A percentile compares a stretch with the other conserved stretches of the same genome.
Conservation (phyloP, 2,797 vertebrate genomes). For the Danio jaintianensis region DNA sequence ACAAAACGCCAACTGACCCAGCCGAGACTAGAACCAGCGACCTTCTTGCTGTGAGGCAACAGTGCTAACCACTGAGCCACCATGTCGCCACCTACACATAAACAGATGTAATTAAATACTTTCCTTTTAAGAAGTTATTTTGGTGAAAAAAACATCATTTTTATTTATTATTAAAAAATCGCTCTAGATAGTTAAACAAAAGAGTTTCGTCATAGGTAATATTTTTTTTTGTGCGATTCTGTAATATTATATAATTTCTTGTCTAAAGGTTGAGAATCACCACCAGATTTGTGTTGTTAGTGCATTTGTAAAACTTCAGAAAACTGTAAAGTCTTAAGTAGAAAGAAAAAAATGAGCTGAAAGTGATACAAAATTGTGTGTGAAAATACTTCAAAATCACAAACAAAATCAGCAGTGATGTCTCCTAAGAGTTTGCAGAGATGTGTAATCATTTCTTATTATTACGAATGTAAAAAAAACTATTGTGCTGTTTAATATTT, state of each 20-base stretch:
- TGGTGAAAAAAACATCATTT: not conserved
- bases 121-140: not conserved
- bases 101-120: not conserved
- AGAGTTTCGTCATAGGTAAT: not conserved
- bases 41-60: no score
- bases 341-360: not conserved
- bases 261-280: not conserved
- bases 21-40: no score
- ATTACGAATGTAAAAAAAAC: no score
- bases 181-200: not conserved
- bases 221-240: no score
- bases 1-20: no score
- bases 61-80: not conserved
- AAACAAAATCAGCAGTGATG: conserved; percentile 21
- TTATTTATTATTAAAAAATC: not conserved
- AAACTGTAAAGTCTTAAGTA: not conserved
- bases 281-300: not conserved
- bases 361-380: not conserved
- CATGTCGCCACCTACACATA: not conserved
- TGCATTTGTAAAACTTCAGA: no score
- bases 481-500: no score
- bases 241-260: not conserved
- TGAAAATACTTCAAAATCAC: not conserved
- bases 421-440: conserved; percentile 16
- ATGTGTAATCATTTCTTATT: no score